phyloP scores from a whole-genome alignment of 2,888 invertebrate genomes.

The Mimachlamys varia region DNA sequence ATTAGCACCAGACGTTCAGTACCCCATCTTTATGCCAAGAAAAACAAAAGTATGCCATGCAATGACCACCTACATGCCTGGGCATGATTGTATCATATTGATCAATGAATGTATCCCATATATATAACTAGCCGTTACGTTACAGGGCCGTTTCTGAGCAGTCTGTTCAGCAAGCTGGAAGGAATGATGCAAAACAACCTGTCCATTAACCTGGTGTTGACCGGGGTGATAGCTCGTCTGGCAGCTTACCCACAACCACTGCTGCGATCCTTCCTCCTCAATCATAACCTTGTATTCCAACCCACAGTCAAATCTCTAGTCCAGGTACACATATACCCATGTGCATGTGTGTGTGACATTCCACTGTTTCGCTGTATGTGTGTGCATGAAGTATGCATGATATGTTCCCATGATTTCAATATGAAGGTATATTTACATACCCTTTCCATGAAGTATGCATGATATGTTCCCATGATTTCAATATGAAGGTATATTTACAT shows the following conservation, averaged over 20 bases:
- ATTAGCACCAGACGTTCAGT: no score
- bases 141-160: slow-evolving; percentile 89
- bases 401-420: no score
- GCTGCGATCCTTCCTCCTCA: slow-evolving; percentile 92
- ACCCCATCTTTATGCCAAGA: no score
- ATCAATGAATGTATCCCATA: background rate
- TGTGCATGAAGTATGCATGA: background rate
- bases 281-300: slow-evolving; percentile 92
- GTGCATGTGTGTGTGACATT: slow-evolving; percentile 8
- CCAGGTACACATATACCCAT: slow-evolving; percentile 85
- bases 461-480: no score
- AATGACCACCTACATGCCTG: background rate
- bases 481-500: no score
- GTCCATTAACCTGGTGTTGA: slow-evolving; percentile 93
- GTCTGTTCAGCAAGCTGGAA: slow-evolving; percentile 91
- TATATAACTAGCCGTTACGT: slow-evolving; percentile 39
- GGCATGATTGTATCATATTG: background rate
- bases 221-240: slow-evolving; percentile 92
- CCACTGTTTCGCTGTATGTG: background rate
- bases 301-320: slow-evolving; percentile 95
- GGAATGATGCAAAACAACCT: slow-evolving; percentile 92
- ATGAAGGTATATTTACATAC: no score
- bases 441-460: background rate
- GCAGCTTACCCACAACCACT: slow-evolving; percentile 95
- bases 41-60: background rate